These are phyloP conservation scores for Neoniphon sammara DNA, from an alignment of 2,797 vertebrate species.

Conservation along the genomic window DNA sequence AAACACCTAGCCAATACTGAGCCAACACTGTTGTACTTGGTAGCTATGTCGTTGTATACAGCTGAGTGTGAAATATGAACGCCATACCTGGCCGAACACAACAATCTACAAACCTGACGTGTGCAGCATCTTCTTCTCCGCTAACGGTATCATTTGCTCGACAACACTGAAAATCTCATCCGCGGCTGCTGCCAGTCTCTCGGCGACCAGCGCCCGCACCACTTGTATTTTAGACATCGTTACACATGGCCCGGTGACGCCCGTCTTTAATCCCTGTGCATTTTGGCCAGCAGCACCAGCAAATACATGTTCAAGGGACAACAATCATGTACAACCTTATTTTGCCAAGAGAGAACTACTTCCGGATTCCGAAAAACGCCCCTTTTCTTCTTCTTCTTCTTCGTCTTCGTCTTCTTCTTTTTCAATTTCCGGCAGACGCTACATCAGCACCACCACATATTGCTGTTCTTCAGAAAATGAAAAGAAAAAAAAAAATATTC, in stretches of 20 bases:
- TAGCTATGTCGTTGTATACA: too few relatives aligned
- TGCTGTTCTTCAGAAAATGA: too few relatives aligned
- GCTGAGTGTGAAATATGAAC: too few relatives aligned
- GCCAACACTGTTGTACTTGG: too few relatives aligned
- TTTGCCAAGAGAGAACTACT: neutral
- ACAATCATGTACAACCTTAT: neutral
- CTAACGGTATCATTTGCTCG: constrained; percentile 3
- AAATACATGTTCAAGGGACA: neutral
- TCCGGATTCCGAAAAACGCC: constrained; percentile 2
- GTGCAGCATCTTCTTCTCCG: constrained; percentile 9
- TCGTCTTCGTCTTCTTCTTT: neutral
- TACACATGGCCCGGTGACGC: accelerated
- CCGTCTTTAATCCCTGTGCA: neutral
- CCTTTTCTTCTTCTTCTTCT: too few relatives aligned
- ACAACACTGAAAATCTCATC: constrained; percentile 19
- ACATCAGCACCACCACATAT: too few relatives aligned
- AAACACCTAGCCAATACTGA: too few relatives aligned
- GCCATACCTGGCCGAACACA: too few relatives aligned
- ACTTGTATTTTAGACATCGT: constrained; percentile 12
- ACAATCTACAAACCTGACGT: constrained; percentile 1
- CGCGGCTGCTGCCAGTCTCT: constrained; percentile 33
- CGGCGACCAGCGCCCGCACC: constrained; percentile 11
- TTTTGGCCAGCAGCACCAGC: neutral
- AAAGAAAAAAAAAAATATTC: too few relatives aligned
- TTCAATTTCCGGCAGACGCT: too few relatives aligned